Evolutionary conservation across 2,888 invertebrate species (phyloP), one percentile per base, ranked within the genome.

Genomic region (Baccha elongata): DNA sequence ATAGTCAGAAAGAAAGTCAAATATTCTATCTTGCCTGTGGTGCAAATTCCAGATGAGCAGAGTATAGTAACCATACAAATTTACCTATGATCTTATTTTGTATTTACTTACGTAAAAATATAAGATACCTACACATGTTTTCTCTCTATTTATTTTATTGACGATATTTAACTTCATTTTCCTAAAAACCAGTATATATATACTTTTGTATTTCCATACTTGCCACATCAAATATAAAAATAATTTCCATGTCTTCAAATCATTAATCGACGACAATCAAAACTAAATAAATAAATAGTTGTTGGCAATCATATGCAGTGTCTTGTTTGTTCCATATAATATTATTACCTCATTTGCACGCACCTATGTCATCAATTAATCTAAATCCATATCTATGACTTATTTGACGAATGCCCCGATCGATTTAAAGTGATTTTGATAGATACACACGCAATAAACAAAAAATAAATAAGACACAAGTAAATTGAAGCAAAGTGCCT

Each of bases 181-280:
- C n/a, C n/a, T n/a, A n/a, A n/a, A n/a, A n/a, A n/a, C n/a, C n/a
- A n/a, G n/a, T n/a, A n/a, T n/a, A n/a, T n/a, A n/a, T n/a, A n/a
- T n/a, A n/a, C n/a, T n/a, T n/a, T n/a, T n/a, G n/a, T n/a, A n/a
- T n/a, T n/a, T n/a, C n/a, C n/a, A n/a, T n/a, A n/a, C n/a, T n/a
- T n/a, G n/a, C n/a, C n/a, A n/a, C n/a, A n/a, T n/a, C n/a, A n/a
- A n/a, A n/a, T n/a, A n/a, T n/a, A 58, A 40, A 40, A 58, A 58
- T 23, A 15, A 15, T 26, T 21, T 58, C 26, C 58, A 58, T 58
- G 58, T 40, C 40, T 23, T 7, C 2, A 15, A 26, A 40, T 1
- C 40, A 58, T 58, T 74, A 69, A 64, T 80, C 74, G 74, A 69
- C 65, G 48, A 74, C 64, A 50, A 80, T 80, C 64, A 55, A 69